These are phyloP conservation scores for Scytalopus superciliaris DNA, from an alignment of 2,113 vertebrate species.

Conservation along the genomic window DNA sequence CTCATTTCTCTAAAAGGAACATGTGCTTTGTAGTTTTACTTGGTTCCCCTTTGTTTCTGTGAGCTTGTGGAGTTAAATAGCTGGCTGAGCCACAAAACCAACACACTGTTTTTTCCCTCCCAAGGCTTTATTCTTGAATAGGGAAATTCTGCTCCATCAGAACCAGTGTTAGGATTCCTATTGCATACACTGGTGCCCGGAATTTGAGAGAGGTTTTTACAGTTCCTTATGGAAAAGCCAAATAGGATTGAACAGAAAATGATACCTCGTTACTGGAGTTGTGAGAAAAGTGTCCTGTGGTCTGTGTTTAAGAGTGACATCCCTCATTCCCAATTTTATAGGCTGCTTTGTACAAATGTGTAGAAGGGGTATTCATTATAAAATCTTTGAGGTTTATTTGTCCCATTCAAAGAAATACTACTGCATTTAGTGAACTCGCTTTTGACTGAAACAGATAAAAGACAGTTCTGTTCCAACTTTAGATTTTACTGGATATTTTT, in stretches of 20 bases:
- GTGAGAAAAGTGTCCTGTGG: background rate
- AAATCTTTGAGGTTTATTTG: slow-evolving; percentile 10
- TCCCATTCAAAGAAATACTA: slow-evolving; percentile 4
- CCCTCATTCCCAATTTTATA: background rate
- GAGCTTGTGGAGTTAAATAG: slow-evolving; percentile 30
- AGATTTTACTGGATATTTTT: slow-evolving; percentile 23
- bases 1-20: slow-evolving; percentile 10
- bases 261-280: background rate
- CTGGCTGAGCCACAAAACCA: slow-evolving; percentile 56
- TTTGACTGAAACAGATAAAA: slow-evolving; percentile 6
- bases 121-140: slow-evolving; percentile 31
- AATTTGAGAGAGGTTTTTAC: slow-evolving; percentile 8
- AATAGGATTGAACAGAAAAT: background rate
- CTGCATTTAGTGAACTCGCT: background rate
- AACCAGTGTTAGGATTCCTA: background rate
- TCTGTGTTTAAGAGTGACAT: background rate
- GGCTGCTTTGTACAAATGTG: background rate
- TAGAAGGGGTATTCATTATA: slow-evolving; percentile 4
- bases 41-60: slow-evolving; percentile 50
- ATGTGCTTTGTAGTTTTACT: background rate
- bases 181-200: background rate
- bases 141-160: slow-evolving; percentile 18
- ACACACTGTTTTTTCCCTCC: background rate
- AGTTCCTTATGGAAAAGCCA: slow-evolving; percentile 25
- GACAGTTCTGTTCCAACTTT: background rate